Evolutionary conservation across 1,140 invertebrate genomes (phyloP).

Genomic region (Brachionus manjavacas): DNA sequence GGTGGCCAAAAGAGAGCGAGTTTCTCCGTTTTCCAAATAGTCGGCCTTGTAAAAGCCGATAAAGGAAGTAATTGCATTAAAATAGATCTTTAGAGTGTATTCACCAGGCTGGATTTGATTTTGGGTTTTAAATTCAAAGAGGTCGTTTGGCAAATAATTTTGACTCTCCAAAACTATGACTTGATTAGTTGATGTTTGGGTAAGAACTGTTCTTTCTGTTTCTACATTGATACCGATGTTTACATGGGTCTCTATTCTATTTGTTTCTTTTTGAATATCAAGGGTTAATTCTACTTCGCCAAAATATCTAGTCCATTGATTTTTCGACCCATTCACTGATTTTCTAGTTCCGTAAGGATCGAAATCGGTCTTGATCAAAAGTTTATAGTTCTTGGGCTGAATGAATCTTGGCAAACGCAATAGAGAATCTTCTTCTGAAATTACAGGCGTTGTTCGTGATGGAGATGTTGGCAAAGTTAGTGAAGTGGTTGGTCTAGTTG

Average conservation of each 20-base stretch:
- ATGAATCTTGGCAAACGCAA: neutral
- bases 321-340: neutral
- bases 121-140: neutral
- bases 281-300: slow-evolving; percentile 13
- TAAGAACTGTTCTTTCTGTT: neutral
- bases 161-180: neutral
- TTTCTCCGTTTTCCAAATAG: neutral
- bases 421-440: neutral
- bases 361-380: slow-evolving; percentile 19
- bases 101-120: neutral
- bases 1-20: slow-evolving; percentile 25
- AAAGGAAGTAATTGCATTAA: slow-evolving; percentile 6
- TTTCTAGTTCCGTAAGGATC: neutral
- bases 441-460: neutral
- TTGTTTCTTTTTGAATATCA: neutral
- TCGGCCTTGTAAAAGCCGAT: slow-evolving; percentile 18
- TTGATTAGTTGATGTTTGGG: neutral
- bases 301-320: neutral
- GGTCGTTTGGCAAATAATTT: slow-evolving; percentile 17
- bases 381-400: neutral
- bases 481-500: slow-evolving; percentile 42
- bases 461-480: neutral
- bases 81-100: neutral
- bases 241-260: neutral
- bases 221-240: slow-evolving; percentile 3